Base-by-base conservation (phyloP, 2,797 vertebrate genomes). In the Gobio occitaniae region DNA sequence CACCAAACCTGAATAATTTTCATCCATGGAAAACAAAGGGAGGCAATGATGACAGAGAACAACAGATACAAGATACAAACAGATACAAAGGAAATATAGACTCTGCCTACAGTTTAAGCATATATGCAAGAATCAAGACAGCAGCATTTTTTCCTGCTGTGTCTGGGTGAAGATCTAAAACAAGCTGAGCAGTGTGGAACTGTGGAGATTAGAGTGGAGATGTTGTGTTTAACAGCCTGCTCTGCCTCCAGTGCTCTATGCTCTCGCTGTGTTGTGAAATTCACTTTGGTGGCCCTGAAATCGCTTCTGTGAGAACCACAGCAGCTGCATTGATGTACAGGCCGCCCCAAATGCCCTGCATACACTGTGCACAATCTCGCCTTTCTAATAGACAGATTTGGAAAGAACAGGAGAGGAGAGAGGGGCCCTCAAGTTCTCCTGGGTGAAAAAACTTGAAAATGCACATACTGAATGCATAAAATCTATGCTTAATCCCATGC, bases 221-320 rank as follows among this genome's bases (percentile, higher is more conserved):
- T 48, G 13, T 52, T 19, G 65, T 56, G 74, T 63, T 82, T 48
- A 78, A 78, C n/a, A 78, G 80, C 54, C 56, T 78, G 41, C 25
- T 48, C 65, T 78, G 75, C 56, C 70, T 75, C 44, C 8, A 50
- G 29, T 70, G 52, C 48, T 61, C 41, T 41, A 36, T 29, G 17
- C 52, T 50, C 15, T 48, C 10, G 2, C 44, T 52, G 19, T 52
- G 78, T 91, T 92, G 90, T 87, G 93, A 94, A 94, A 95, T 94
- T 93, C 91, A 92, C 91, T 91, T 89, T 93, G 93, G 90, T 90
- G 93, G 92, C 94, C 93, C 94, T 95, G 92, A 94, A 94, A 94
- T 94, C 91, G 92, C 92, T 90, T 90, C 91, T 93, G 93, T 94
- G 93, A 94, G 95, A 95, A 93, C 89, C 88, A 86, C 84, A 90